A percentile compares a stretch with the other conserved stretches of the same genome.
phyloP scores from a whole-genome alignment of 1,140 invertebrate species.

The Probaryconus sp. region DNA sequence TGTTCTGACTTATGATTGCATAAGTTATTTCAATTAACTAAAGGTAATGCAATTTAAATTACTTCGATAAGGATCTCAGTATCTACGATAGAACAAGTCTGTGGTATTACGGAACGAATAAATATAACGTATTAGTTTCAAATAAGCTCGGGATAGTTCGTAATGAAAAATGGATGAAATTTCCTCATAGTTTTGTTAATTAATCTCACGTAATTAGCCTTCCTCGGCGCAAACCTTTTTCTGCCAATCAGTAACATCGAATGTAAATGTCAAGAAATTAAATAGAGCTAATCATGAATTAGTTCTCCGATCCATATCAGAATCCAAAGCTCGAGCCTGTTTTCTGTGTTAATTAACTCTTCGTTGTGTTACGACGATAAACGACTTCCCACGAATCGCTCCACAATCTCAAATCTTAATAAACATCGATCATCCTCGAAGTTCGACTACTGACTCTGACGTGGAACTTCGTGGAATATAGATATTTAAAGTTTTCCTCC shows the following conservation, averaged over 20 bases:
- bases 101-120: neutral
- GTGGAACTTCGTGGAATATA: conserved; percentile 61
- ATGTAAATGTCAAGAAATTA: neutral
- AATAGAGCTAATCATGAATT: conserved; percentile 22
- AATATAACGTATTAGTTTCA: conserved; percentile 4
- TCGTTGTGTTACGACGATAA: conserved; percentile 44
- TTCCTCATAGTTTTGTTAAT: conserved; percentile 23
- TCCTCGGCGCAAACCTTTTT: too few relatives aligned
- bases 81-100: conserved; percentile 4
- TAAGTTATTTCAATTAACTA: conserved; percentile 10
- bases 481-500: too few relatives aligned
- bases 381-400: conserved; percentile 67
- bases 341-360: conserved; percentile 31
- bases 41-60: conserved; percentile 21
- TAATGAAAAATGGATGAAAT: conserved; percentile 23
- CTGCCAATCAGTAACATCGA: conserved; percentile 1
- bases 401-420: conserved; percentile 70
- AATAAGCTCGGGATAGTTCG: conserved; percentile 22
- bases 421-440: conserved; percentile 68
- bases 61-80: conserved; percentile 19
- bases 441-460: conserved; percentile 61
- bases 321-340: conserved; percentile 19
- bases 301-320: neutral
- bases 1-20: neutral
- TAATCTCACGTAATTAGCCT: conserved; percentile 27